A percentile compares a stretch with the other conserved stretches of the same genome.
phyloP scores from a whole-genome alignment of 2,113 vertebrate species.

The Caranx melampygus region DNA sequence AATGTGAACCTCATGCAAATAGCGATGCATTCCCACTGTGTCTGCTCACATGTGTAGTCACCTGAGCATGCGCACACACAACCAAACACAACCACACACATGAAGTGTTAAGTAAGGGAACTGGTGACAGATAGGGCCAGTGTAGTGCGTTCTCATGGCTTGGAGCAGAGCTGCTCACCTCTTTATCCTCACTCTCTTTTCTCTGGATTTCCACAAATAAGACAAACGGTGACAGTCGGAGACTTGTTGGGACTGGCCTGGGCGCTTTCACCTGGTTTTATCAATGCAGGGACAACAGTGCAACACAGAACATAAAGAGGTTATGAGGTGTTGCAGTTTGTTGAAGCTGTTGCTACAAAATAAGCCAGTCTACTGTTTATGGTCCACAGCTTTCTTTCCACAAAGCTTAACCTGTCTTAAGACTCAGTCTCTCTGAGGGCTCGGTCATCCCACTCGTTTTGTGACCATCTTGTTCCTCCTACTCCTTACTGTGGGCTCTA shows the following conservation, averaged over 20 bases:
- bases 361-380: slow-evolving; percentile 15
- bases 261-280: slow-evolving; percentile 29
- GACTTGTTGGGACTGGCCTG: slow-evolving; percentile 33
- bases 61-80: background rate
- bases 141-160: slow-evolving; percentile 20
- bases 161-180: slow-evolving; percentile 15
- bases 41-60: slow-evolving; percentile 40
- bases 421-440: slow-evolving; percentile 28
- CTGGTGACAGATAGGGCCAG: slow-evolving; percentile 21
- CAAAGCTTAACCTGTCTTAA: slow-evolving; percentile 31
- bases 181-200: slow-evolving; percentile 26
- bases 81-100: slow-evolving; percentile 4
- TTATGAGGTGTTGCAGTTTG: slow-evolving; percentile 5
- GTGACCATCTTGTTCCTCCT: slow-evolving; percentile 28
- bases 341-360: slow-evolving; percentile 10
- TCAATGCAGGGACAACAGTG: slow-evolving; percentile 16
- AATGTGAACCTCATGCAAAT: slow-evolving; percentile 76
- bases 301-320: slow-evolving; percentile 23
- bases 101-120: slow-evolving; percentile 33
- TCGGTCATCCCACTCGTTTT: slow-evolving; percentile 43
- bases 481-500: slow-evolving; percentile 28
- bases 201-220: slow-evolving; percentile 27
- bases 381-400: slow-evolving; percentile 11
- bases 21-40: slow-evolving; percentile 53
- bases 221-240: slow-evolving; percentile 44